Evolutionary conservation across 1,140 invertebrate genomes (phyloP).

Genomic region (Lanistes nyassanus): DNA sequence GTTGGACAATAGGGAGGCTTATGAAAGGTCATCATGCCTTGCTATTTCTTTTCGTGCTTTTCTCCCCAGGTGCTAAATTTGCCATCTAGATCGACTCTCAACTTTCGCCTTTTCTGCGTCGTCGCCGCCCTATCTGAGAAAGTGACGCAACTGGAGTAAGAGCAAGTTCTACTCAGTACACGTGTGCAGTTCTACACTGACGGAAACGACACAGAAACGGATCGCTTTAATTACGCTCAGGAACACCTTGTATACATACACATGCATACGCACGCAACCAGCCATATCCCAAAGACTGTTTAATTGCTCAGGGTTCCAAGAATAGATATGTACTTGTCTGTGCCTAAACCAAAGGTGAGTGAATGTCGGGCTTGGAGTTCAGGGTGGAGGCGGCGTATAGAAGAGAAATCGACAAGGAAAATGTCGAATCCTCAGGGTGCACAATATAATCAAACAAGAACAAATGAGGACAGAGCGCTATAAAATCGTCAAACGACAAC

Average conservation of each 20-base stretch:
- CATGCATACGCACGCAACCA: background rate
- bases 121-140: slow-evolving; percentile 65
- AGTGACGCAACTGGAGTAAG: slow-evolving; percentile 64
- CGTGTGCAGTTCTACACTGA: slow-evolving; percentile 28
- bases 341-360: background rate
- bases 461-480: no score
- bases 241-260: background rate
- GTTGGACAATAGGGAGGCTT: no score
- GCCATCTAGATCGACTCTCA: slow-evolving; percentile 55
- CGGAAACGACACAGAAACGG: background rate
- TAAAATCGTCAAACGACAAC: no score
- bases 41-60: background rate
- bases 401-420: no score
- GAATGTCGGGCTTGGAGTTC: no score
- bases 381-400: no score
- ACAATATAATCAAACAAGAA: no score
- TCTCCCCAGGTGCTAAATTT: slow-evolving; percentile 56
- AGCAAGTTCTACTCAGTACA: no score
- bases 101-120: slow-evolving; percentile 59
- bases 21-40: no score
- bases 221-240: background rate
- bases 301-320: background rate
- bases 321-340: background rate
- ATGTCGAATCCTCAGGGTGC: no score
- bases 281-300: background rate